A percentile compares a stretch with the other conserved stretches of the same genome.
These are phyloP conservation scores for Gavia stellata DNA, from an alignment of 2,113 vertebrate genomes.

Conservation along the genomic window DNA sequence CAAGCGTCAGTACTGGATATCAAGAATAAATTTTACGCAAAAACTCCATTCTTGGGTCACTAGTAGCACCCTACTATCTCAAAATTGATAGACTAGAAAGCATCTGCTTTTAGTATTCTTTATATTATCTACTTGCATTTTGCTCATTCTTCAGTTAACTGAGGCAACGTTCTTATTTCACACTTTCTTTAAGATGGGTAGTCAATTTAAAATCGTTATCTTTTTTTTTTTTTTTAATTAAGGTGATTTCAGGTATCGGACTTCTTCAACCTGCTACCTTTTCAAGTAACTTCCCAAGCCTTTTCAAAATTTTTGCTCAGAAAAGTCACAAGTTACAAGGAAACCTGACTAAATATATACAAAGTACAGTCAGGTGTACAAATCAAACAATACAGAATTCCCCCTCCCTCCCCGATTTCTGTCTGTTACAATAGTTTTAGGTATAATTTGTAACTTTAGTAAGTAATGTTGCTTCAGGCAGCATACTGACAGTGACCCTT, in stretches of 20 bases:
- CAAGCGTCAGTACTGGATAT: not conserved
- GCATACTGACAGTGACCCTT: not conserved
- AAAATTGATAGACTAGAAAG: not conserved
- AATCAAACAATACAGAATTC: not conserved
- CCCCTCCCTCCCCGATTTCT: not conserved
- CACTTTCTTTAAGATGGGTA: not conserved
- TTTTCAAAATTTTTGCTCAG: not conserved
- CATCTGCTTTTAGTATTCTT: not conserved
- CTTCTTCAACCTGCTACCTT: not conserved
- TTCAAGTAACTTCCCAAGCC: not conserved
- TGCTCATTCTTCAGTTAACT: not conserved
- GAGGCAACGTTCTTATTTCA: not conserved
- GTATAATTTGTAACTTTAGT: not conserved
- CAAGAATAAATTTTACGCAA: not conserved
- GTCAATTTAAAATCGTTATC: not conserved
- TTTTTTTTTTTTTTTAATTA: not conserved
- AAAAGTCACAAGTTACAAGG: not conserved
- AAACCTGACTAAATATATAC: not conserved
- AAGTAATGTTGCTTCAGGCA: not conserved
- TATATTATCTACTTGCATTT: not conserved
- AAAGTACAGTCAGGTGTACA: not conserved
- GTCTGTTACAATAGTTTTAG: not conserved
- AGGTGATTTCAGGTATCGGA: not conserved
- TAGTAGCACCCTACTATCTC: not conserved
- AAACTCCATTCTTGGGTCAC: not conserved